Evolutionary conservation across 2,797 vertebrate species (phyloP).

Genomic region (Siniperca obscura): DNA sequence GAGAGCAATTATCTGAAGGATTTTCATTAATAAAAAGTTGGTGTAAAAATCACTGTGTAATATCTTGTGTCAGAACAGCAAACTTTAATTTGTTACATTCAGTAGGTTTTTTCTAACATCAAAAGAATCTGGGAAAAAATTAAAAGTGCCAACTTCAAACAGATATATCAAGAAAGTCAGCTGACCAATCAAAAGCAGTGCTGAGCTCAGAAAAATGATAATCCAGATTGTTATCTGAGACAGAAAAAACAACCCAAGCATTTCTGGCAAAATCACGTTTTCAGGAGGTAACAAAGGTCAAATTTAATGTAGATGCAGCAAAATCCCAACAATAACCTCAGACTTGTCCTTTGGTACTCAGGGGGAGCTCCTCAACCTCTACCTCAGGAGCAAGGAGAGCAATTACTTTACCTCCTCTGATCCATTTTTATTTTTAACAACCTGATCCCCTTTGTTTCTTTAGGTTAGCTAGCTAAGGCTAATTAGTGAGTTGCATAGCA

Average conservation of each 20-base stretch:
- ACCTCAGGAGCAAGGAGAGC: conserved; percentile 29
- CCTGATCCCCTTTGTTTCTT: conserved; percentile 61
- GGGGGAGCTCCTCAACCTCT: conserved; percentile 14
- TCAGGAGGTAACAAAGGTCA: not conserved
- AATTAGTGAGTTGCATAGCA: conserved; percentile 76
- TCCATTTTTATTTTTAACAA: conserved; percentile 62
- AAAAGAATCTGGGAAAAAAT: not conserved
- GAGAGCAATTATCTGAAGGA: too few species aligned
- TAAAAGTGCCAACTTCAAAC: not conserved
- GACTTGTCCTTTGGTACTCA: not conserved
- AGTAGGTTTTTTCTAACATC: not conserved
- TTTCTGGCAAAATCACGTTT: conserved; percentile 1
- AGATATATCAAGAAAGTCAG: not conserved
- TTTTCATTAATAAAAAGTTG: not conserved
- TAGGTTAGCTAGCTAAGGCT: conserved; percentile 59
- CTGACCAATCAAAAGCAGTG: not conserved
- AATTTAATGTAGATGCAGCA: not conserved
- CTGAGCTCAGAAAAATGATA: not conserved
- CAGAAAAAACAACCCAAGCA: not conserved
- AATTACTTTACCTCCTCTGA: conserved; percentile 41
- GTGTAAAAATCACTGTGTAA: not conserved
- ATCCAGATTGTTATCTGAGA: not conserved
- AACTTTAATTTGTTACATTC: not conserved
- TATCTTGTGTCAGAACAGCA: not conserved
- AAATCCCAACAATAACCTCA: not conserved